Conservation (phyloP, 2,113 vertebrate genomes). For the Lates calcarifer region DNA sequence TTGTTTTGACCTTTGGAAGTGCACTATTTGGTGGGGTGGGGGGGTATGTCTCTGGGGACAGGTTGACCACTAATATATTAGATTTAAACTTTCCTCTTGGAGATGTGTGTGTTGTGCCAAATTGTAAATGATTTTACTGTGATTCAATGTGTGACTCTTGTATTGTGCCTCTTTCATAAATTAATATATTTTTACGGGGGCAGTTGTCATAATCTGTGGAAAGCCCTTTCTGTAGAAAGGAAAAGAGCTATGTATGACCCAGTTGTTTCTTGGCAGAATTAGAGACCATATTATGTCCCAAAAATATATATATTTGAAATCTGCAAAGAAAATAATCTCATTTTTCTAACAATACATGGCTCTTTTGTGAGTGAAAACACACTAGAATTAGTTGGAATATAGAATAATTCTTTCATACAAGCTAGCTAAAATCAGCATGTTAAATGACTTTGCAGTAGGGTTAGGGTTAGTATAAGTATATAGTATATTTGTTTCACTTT, state of each 20-base stretch:
- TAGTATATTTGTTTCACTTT: conserved; percentile 27
- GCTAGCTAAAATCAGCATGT: neutral
- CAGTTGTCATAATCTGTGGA: neutral
- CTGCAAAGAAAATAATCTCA: neutral
- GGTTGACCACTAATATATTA: conserved; percentile 38
- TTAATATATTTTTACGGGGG: neutral
- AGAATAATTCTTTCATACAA: neutral
- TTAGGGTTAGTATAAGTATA: neutral
- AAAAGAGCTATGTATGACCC: neutral
- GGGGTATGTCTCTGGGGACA: neutral
- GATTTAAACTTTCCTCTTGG: neutral
- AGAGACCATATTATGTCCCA: neutral
- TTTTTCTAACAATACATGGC: neutral
- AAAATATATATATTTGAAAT: conserved; percentile 30
- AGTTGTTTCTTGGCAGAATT: neutral
- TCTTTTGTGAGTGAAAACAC: neutral
- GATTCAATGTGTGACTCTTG: conserved; percentile 40
- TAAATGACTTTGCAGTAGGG: neutral
- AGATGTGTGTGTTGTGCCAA: conserved; percentile 51
- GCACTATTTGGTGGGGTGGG: no score
- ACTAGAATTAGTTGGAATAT: neutral
- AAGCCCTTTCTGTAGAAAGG: conserved; percentile 7
- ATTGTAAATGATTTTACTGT: conserved; percentile 44
- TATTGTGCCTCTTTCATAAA: conserved; percentile 37
- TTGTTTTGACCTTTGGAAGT: neutral